Evolutionary conservation across 2,888 invertebrate species (phyloP), one percentile per base, ranked within the genome.

Genomic region (Conomelus anceps): DNA sequence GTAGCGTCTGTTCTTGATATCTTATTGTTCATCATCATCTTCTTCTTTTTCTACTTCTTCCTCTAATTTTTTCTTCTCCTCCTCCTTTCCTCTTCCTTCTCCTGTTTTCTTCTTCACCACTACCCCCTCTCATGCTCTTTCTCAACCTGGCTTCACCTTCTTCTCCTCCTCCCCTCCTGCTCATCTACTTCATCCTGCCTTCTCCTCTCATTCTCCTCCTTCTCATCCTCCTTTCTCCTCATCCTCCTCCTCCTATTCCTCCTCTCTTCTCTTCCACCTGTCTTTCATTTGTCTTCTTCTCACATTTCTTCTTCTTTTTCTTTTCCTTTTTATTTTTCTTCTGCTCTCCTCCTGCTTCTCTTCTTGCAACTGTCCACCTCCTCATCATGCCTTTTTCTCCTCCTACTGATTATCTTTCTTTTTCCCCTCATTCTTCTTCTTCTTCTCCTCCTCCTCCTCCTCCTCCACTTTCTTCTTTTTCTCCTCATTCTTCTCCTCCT

Each of bases 81-180:
- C n/a, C n/a, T n/a, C n/a, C n/a, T n/a, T n/a, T n/a, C n/a, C n/a
- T n/a, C n/a, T n/a, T n/a, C n/a, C n/a, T n/a, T n/a, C n/a, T n/a
- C n/a, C n/a, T n/a, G n/a, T n/a, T n/a, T n/a, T n/a, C n/a, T n/a
- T n/a, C n/a, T n/a, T n/a, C n/a, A n/a, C n/a, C n/a, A n/a, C n/a
- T n/a, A n/a, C n/a, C n/a, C n/a, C n/a, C n/a, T n/a, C n/a, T n/a
- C n/a, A n/a, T n/a, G n/a, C n/a, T n/a, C n/a, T n/a, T n/a, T n/a
- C n/a, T n/a, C n/a, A n/a, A n/a, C n/a, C n/a, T n/a, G n/a, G n/a
- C n/a, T 23, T 23, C 22, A 86, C 23, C 1, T 23, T 89, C 89
- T 89, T 89, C 85, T 63, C 86, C 85, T 86, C 20, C 23, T 63
- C 22, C 85, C 23, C 86, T 89, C 86, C 26, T 85, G 22, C 41